A percentile compares a stretch with the other conserved stretches of the same genome.
phyloP scores from a whole-genome alignment of 2,113 vertebrate species.

The Pelobates fuscus region DNA sequence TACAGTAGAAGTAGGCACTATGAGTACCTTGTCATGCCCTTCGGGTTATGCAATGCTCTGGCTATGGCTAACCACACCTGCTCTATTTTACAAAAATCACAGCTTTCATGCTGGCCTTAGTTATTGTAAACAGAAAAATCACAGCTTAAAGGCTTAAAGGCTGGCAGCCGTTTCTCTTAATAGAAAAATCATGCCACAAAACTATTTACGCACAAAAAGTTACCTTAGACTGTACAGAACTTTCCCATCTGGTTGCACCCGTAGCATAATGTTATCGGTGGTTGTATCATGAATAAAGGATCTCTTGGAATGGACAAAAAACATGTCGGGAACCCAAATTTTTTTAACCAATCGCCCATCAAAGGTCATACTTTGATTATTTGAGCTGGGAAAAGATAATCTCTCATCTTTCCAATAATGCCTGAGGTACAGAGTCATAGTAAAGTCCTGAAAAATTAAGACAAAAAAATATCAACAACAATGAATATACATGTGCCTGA shows the following conservation, averaged over 20 bases:
- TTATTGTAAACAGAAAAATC: no score
- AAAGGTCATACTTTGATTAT: constrained; percentile 98
- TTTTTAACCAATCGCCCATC: constrained; percentile 95
- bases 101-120: no score
- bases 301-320: constrained; percentile 95
- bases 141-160: no score
- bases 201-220: no score
- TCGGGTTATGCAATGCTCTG: no score
- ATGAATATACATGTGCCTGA: neutral
- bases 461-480: neutral
- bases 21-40: no score
- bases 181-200: no score
- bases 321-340: constrained; percentile 98
- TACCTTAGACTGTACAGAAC: constrained; percentile 97
- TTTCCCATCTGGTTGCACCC: constrained; percentile 92
- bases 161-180: no score
- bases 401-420: constrained; percentile 98
- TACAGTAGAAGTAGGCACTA: no score
- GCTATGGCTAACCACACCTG: no score
- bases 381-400: constrained; percentile 89
- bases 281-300: constrained; percentile 98
- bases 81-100: no score
- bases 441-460: constrained; percentile 81
- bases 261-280: constrained; percentile 94
- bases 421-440: constrained; percentile 93